Evolutionary conservation across 2,888 invertebrate species (phyloP), one percentile per base, ranked within the genome.

Genomic region (Thyatira batis): DNA sequence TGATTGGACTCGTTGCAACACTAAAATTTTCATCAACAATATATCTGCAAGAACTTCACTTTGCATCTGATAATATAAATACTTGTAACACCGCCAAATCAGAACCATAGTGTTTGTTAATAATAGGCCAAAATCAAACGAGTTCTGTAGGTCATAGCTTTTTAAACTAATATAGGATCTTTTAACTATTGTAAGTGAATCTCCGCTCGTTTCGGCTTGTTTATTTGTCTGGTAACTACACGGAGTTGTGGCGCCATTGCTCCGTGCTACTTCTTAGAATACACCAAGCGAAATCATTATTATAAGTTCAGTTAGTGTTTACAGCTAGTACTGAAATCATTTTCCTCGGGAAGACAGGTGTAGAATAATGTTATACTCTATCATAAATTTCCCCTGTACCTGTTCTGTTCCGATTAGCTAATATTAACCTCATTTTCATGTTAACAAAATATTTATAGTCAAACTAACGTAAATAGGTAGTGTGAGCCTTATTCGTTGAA

Each of bases 171-270:
- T 52, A 20, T 30, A 23, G 48, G 17, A 48, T 39, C 43, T 50
- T 43, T 44, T 45, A 45, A 48, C 48, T 49, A 50, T 49, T 49
- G 50, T 53, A 25, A 43, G 55, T 46, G 49, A 23, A 64, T 55
- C 63, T 55, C 56, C 45, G 63, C 55, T 63, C 64, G 67, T 55
- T 54, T 45, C 53, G 54, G 50, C 61, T 61, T 78, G 73, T 78
- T 77, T 78, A 76, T 64, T 55, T 71, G 57, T 52, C 54, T 54
- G 49, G 52, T 45, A 10, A 45, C 45, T 54, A 61, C 51, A 52
- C 63, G 69, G 68, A 76, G 72, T 70, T 66, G 68, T 72, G 78
- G 78, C 78, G 78, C 78, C 78, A 57, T 20, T 27, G 45, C 33
- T 17, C 23, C 49, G 30, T 55, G 59, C 62, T 61, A 58, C 55